Evolutionary conservation across 2,888 invertebrate species (phyloP), one percentile per base, ranked within the genome.

Genomic region (Lysandra bellargus): DNA sequence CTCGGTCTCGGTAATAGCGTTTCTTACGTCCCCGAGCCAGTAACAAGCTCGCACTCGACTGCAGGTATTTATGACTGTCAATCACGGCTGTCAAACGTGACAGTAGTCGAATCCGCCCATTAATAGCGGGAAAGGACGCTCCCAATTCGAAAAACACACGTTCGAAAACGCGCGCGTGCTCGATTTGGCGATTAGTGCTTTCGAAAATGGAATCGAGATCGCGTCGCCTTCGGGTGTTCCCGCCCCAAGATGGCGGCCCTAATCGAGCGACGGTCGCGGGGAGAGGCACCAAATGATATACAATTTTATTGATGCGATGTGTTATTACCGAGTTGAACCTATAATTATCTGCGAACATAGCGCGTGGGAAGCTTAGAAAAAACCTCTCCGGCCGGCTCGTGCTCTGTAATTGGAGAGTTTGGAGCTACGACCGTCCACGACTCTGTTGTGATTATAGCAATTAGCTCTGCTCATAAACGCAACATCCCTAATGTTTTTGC

Each of bases 171-270:
- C 88, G 93, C 93, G 92, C 93, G 93, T 93, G 93, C 92, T 91
- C 89, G 89, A 89, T 90, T 92, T 90, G 90, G 89, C 92, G 93
- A 94, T 94, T 94, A 94, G 93, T 92, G 92, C 92, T 92, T 92
- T 92, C 92, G 93, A 94, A 91, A 93, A 92, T 92, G 92, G 92
- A 91, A 92, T 90, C 90, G 90, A 89, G 91, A 92, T 93, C 92
- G 92, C 90, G 92, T 93, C 94, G 94, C 94, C 93, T 90, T 89
- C 89, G 93, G 93, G 89, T 88, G 89, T 86, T 85, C 87, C 92
- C 94, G 93, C 94, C 94, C 91, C 94, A 94, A 94, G 89, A 94
- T 94, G 94, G 94, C 94, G 88, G 93, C 90, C 88, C 92, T 94
- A 93, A 93, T 94, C 93, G 92, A 88, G 88, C 89, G 84, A 85